Evolutionary conservation across 2,113 vertebrate species (phyloP).

Genomic region (Burhinus oedicnemus): DNA sequence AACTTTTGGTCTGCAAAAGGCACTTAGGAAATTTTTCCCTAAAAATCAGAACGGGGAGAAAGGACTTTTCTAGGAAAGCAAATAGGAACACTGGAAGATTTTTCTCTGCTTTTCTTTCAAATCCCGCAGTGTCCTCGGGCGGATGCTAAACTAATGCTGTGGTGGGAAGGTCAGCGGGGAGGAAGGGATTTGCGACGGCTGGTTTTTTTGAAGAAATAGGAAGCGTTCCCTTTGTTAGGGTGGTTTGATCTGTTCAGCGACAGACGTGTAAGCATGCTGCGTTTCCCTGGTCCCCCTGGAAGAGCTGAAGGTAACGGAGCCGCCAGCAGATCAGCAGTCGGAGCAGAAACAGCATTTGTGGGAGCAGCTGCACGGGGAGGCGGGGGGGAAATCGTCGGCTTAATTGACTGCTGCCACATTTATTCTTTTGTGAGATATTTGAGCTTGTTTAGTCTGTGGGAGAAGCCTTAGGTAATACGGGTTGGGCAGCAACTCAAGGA

Average conservation of each 20-base stretch:
- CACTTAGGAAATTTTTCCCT: not conserved
- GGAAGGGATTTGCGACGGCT: not conserved
- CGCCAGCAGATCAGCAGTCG: not conserved
- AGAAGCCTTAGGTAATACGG: not conserved
- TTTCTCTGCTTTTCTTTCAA: not conserved
- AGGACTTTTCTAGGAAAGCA: not conserved
- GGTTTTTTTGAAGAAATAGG: not conserved
- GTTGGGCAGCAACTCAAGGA: not conserved
- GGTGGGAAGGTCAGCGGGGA: not conserved
- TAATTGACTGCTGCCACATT: not conserved
- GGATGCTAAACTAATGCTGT: not conserved
- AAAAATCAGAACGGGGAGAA: not conserved
- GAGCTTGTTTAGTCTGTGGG: not conserved
- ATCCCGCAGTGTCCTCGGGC: not conserved
- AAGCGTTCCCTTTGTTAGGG: not conserved
- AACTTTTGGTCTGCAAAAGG: not conserved
- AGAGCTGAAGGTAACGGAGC: not conserved
- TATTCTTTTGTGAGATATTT: not conserved
- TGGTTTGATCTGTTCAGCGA: not conserved
- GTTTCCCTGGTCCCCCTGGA: not conserved
- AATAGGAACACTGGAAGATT: not conserved
- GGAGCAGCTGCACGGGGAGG: not conserved
- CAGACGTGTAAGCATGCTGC: accelerated
- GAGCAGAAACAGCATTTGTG: not conserved
- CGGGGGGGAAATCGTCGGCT: not conserved